Base-by-base conservation (phyloP, 2,797 vertebrate species). In the Salmo trutta region DNA sequence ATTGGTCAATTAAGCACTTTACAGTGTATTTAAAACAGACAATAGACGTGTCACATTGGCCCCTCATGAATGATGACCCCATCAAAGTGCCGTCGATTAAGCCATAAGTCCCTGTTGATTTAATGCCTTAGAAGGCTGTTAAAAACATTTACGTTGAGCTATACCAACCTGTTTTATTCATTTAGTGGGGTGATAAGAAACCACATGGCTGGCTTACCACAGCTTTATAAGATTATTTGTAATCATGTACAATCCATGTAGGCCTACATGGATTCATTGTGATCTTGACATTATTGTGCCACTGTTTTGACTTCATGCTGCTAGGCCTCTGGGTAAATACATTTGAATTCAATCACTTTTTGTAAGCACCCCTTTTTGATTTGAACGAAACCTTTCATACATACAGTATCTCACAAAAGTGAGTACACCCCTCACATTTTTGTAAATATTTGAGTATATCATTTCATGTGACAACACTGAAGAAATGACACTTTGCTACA, bases 51-150 rank as follows among this genome's bases (percentile, higher is more conserved):
- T 87, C 84, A 76, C 79, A 76, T 78, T 59, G 71, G 79, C 74
- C 82, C 31, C 78, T 89, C 82, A 87, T 80, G 87, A 88, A 62
- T 66, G 77, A 86, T 90, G 87, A 91, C 85, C 88, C 75, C 82
- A 88, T 89, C 88, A 90, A 90, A 82, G 86, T 84, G 84, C 79
- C 65, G 41, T 83, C 69, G n/a, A n/a, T n/a, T n/a, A 77, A 86
- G 77, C 78, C 71, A 86, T 87, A 83, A 76, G 75, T 64, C 76
- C n/a, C 16, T 67, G 76, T 84, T 84, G 85, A 89, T 92, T 85
- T 84, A 88, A 82, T 77, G 36, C 78, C 54, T 82, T 75, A 79
- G 79, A 79, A 84, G 75, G 56, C 72, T 70, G 52, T 84, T 70
- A 77, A 81, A 79, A 59, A 73, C 78, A 51, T 14, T 76, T 27